Evolutionary conservation across 37 sponge, comb jelly and placozoan species (phyloP).

Genomic region (Cliona cf. orientalis): DNA sequence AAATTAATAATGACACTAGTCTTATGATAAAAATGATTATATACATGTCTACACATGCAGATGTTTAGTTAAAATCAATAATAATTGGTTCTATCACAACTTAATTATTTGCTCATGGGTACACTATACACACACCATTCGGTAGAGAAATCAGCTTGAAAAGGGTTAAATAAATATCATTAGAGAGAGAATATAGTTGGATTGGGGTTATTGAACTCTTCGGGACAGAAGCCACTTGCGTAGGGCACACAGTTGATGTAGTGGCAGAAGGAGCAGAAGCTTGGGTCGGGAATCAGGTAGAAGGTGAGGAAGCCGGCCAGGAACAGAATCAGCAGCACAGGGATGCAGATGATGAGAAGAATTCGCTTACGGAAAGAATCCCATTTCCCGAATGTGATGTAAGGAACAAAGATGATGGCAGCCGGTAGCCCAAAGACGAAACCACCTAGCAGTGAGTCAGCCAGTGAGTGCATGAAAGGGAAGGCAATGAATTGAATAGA

Average conservation of each 20-base stretch:
- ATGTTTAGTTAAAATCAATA: no score
- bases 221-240: constrained; percentile 59
- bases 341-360: constrained; percentile 77
- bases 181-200: constrained; percentile 49
- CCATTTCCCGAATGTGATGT: constrained; percentile 94
- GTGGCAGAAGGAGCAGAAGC: constrained; percentile 85
- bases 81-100: no score
- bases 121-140: no score
- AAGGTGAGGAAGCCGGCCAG: constrained; percentile 81
- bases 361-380: constrained; percentile 80
- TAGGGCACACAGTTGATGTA: constrained; percentile 97
- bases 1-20: no score
- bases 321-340: constrained; percentile 73
- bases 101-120: no score
- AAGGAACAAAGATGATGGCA: constrained; percentile 95
- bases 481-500: no score
- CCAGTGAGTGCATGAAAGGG: background rate
- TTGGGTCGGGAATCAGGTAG: constrained; percentile 79
- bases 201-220: constrained; percentile 66
- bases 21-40: no score
- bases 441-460: constrained; percentile 60
- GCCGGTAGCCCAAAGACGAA: constrained; percentile 86
- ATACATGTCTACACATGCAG: no score
- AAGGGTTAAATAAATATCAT: no score
- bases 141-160: no score